A percentile compares a stretch with the other conserved stretches of the same genome.
Evolutionary conservation across 2,888 invertebrate species (phyloP).

Genomic region (Taenaris catops): DNA sequence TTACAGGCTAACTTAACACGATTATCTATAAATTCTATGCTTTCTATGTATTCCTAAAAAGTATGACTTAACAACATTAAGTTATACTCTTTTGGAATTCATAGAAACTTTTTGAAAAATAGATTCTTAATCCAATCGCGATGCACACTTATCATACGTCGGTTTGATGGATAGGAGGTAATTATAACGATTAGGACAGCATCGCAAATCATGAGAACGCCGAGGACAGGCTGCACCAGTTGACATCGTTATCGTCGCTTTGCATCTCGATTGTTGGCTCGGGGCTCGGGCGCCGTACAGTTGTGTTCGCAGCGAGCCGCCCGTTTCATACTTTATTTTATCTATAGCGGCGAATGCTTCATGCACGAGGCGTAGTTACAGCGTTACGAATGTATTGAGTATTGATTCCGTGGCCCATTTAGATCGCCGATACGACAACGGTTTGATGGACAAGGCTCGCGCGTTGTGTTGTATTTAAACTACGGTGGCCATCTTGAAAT

Average conservation of each 20-base stretch:
- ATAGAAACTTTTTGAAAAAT: too few species aligned
- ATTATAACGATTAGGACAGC: constrained; percentile 74
- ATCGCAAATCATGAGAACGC: constrained; percentile 75
- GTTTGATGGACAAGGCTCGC: constrained; percentile 58
- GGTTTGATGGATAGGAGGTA: constrained; percentile 70
- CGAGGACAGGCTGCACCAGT: constrained; percentile 66
- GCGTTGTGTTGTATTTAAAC: constrained; percentile 33
- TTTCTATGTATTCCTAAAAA: too few species aligned
- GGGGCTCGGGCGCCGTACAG: constrained; percentile 27
- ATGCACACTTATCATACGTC: constrained; percentile 63
- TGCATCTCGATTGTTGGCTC: constrained; percentile 71
- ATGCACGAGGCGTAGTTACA: constrained; percentile 54
- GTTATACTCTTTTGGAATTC: too few species aligned
- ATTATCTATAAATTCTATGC: too few species aligned
- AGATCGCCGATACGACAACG: constrained; percentile 63
- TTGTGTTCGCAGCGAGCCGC: constrained; percentile 27
- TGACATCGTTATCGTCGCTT: constrained; percentile 65
- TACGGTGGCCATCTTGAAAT: not conserved
- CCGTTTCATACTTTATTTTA: constrained; percentile 60
- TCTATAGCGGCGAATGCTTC: constrained; percentile 56
- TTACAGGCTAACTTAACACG: too few species aligned
- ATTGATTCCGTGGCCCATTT: constrained; percentile 69
- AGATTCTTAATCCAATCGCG: too few species aligned
- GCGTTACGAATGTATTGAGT: constrained; percentile 50
- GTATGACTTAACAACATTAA: too few species aligned